Evolutionary conservation across 2,888 invertebrate species (phyloP).

Genomic region (Blastobasis lacticolella): DNA sequence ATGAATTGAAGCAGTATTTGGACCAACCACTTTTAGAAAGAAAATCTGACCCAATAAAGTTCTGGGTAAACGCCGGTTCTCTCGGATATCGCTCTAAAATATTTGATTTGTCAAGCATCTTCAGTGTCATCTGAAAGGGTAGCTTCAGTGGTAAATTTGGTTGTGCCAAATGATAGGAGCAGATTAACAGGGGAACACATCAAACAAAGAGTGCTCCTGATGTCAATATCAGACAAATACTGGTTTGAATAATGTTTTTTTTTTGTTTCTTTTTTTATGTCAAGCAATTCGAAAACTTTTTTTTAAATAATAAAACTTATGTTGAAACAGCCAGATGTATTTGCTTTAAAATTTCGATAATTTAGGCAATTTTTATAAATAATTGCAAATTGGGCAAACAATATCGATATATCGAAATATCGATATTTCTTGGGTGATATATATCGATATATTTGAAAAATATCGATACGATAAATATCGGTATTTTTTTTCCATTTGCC

Average conservation of each 20-base stretch:
- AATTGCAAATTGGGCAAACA: too few relatives aligned
- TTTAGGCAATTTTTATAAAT: too few relatives aligned
- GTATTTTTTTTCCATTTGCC: too few relatives aligned
- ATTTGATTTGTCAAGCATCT: constrained; percentile 16
- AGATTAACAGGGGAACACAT: constrained; percentile 23
- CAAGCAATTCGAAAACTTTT: too few relatives aligned
- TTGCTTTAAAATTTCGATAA: too few relatives aligned
- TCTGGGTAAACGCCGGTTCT: constrained; percentile 22
- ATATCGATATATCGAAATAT: too few relatives aligned
- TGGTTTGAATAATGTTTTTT: constrained; percentile 21
- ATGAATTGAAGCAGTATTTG: constrained; percentile 24
- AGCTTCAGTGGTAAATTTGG: constrained; percentile 18
- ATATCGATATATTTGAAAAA: too few relatives aligned
- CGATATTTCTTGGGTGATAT: too few relatives aligned
- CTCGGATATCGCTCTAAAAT: constrained; percentile 24
- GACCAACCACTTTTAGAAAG: constrained; percentile 14
- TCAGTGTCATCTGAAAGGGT: constrained; percentile 19
- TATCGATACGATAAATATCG: too few relatives aligned
- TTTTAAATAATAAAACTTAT: too few relatives aligned
- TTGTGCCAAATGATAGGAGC: constrained; percentile 22
- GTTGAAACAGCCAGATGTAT: too few relatives aligned
- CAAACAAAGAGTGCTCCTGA: constrained; percentile 18
- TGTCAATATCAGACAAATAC: constrained; percentile 25
- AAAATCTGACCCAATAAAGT: constrained; percentile 16
- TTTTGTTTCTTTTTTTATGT: too few relatives aligned